Evolutionary conservation across 2,888 invertebrate genomes (phyloP), one percentile per base, ranked within the genome.

Genomic region (Bellardia pandia): DNA sequence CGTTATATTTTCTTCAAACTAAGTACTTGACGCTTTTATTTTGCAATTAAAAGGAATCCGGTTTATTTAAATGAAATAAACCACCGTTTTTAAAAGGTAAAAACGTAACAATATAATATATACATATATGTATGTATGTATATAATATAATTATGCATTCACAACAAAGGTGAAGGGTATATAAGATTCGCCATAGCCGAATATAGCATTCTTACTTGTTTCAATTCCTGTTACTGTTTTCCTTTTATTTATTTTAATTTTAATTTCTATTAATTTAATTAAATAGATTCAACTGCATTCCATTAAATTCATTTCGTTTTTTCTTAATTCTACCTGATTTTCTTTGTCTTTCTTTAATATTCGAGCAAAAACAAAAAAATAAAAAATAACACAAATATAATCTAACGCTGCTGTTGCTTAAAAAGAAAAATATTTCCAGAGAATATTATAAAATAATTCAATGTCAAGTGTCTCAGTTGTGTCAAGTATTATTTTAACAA

Each of bases 401-500:
- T 33, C 33, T 60, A 33, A 11, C 37, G 11, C 58, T 58, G 30
- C 53, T 45, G 40, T 37, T 37, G 37, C 37, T 37, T 62, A 3
- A 62, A 62, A 40, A 56, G 58, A 23, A 62, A 42, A 64, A 40
- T 2, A 56, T 77, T 77, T 77, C 23, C 13, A 23, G 7, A 1
- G 37, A 23, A 72, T 48, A 48, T 33, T 40, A n/a, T 30, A 48
- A 71, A 60, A 78, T 78, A 78, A 66, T 85, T 81, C 85, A 85
- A 85, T 77, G 85, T 85, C 85, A 72, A 85, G 85, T 77, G 51
- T 76, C 71, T 71, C 14, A 71, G 53, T 72, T 85, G 11, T 45
- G 85, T 85, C 76, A 85, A 85, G 85, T 85, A 23, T 85, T 66
- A 77, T 81, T 71, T 76, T 76, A 80, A 80, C 69, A 60, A 72